Base-by-base conservation (phyloP, 2,113 vertebrate species). In the Thalassarche chlororhynchos region DNA sequence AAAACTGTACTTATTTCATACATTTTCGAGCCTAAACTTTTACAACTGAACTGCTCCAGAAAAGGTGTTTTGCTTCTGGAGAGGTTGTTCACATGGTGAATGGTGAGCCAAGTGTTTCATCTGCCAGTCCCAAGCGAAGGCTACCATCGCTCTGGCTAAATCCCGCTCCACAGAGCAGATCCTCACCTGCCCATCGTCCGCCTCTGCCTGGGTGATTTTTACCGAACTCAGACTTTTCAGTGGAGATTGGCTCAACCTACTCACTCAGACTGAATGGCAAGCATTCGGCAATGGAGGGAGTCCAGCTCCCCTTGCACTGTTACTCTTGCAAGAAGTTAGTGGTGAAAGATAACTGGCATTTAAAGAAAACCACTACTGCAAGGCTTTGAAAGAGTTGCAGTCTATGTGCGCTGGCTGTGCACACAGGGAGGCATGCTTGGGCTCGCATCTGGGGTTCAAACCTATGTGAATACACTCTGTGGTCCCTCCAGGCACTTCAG, bases 391-490 rank as follows among this genome's bases (percentile, higher is more conserved):
- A 19, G 44, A 12, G 34, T 6, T n/a, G 36, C 17, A 15, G 17
- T 23, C 44, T 5, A 2, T 15, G 51, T 4, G 19, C 10, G 36
- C 46, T 72, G 83, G 60, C 29, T 47, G 40, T 31, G 40, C 21
- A 10, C 70, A 12, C 28, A 18, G 24, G 66, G n/a, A 51, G 21
- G 21, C 8, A 3, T 1, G 13, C 26, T 8, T 25, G 49, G 26
- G 42, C 42, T 40, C 1, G 4, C 18, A 19, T 13, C 61, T 0
- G 2, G 36, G 32, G 8, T 52, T 57, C 57, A 28, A 2, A 18
- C 16, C 52, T 42, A 1, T 0, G 8, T 17, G 31, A 10, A 21
- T 0, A 4, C 12, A 20, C 9, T 28, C 40, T 2, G 1, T 3
- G 18, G 34, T 47, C 40, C 25, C 8, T 26, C 5, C 14, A 34